Percentiles rank a stretch among this genome's conserved stretches.
These are phyloP conservation scores for Chiropotes sagulatus DNA, from an alignment of 2,797 vertebrate species.

Conservation along the genomic window DNA sequence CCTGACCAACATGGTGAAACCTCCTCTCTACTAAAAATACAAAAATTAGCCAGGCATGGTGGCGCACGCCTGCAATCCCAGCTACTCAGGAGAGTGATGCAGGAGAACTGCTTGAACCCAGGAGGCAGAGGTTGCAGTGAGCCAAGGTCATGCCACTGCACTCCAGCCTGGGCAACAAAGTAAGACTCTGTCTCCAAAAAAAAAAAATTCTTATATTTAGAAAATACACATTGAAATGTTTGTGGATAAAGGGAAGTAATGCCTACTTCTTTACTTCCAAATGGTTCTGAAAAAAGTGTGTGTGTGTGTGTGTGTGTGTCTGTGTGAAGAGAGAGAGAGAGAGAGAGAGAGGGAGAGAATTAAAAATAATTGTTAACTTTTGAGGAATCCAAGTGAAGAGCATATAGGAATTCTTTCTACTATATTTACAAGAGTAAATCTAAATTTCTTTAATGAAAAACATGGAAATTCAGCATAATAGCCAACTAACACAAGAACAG, in stretches of 20 bases:
- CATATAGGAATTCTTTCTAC: background rate
- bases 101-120: too few species aligned
- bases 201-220: conserved; percentile 15
- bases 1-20: too few species aligned
- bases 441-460: background rate
- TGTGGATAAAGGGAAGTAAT: background rate
- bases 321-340: background rate
- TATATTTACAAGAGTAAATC: background rate
- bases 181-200: background rate
- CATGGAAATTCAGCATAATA: background rate
- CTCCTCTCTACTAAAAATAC: too few species aligned
- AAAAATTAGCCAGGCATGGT: too few species aligned
- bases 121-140: too few species aligned
- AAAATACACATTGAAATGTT: background rate
- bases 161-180: too few species aligned
- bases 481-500: too few species aligned
- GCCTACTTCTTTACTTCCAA: background rate
- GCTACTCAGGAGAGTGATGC: too few species aligned
- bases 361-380: background rate
- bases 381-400: background rate
- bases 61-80: too few species aligned
- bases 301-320: too few species aligned
- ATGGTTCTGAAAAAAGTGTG: background rate
- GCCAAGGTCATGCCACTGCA: too few species aligned
- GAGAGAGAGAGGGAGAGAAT: background rate